These are phyloP conservation scores for Anguilla japonica DNA, from an alignment of 2,113 vertebrate genomes.

Conservation along the genomic window DNA sequence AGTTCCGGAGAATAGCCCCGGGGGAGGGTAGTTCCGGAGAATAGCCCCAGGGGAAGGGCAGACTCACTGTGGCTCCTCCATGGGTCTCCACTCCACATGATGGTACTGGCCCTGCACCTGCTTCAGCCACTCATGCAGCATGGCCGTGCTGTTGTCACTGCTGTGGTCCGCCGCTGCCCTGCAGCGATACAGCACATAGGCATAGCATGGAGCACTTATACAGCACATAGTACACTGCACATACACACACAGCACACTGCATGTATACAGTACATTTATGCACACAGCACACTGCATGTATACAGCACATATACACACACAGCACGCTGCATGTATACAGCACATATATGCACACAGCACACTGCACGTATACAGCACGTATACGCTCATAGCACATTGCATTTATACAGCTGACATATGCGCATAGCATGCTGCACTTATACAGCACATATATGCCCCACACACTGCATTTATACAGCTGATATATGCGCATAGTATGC, in stretches of 20 bases:
- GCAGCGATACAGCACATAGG: conserved; percentile 12
- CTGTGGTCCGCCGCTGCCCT: conserved; percentile 87
- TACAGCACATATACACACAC: neutral
- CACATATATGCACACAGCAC: neutral
- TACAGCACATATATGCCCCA: too few relatives aligned
- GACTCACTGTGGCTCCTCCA: conserved; percentile 74
- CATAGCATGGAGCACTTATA: neutral
- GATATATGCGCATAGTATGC: neutral
- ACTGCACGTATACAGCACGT: neutral
- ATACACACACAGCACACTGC: conserved; percentile 48
- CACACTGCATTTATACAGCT: conserved; percentile 50
- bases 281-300: neutral
- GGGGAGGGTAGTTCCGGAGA: too few relatives aligned
- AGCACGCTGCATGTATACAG: neutral
- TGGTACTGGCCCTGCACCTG: conserved; percentile 78
- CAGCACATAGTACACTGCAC: neutral
- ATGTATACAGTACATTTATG: neutral
- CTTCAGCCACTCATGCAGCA: conserved; percentile 83
- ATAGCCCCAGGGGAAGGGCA: neutral
- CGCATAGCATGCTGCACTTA: neutral
- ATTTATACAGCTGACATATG: neutral
- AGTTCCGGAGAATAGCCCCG: too few relatives aligned
- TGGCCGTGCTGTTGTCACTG: conserved; percentile 78
- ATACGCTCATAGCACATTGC: neutral
- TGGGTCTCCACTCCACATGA: conserved; percentile 79